Evolutionary conservation across 2,888 invertebrate genomes (phyloP).

Genomic region (Sinelater perroti): DNA sequence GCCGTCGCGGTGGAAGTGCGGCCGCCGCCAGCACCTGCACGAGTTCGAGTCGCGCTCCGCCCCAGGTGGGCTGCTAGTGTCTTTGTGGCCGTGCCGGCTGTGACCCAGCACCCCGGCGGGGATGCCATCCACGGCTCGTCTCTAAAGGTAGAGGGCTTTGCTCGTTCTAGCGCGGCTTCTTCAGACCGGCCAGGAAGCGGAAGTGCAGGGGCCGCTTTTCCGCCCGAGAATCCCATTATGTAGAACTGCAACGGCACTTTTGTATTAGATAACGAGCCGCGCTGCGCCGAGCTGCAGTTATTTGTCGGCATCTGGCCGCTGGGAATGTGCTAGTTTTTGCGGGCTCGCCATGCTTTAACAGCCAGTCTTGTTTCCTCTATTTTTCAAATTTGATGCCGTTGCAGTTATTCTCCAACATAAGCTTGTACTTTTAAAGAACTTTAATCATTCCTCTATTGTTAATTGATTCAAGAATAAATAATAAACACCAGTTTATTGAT

Average conservation of each 20-base stretch:
- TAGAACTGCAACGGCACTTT: constrained; percentile 28
- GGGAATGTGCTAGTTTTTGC: constrained; percentile 30
- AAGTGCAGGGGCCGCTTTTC: constrained; percentile 16
- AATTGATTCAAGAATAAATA: no score
- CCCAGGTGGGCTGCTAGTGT: not conserved
- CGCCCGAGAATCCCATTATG: constrained; percentile 31
- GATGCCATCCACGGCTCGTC: constrained; percentile 16
- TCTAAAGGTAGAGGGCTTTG: constrained; percentile 26
- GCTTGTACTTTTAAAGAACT: constrained; percentile 4
- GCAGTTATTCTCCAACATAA: constrained; percentile 11
- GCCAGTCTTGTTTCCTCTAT: no score
- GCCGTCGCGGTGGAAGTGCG: constrained; percentile 28
- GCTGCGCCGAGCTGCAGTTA: constrained; percentile 30
- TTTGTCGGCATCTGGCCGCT: constrained; percentile 26
- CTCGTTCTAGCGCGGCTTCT: not conserved
- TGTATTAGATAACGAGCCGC: constrained; percentile 28
- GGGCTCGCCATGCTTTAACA: constrained; percentile 24
- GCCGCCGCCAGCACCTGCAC: constrained; percentile 18
- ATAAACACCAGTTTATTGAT: no score
- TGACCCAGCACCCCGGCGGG: constrained; percentile 10
- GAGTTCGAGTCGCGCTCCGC: constrained; percentile 14
- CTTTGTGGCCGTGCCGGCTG: constrained; percentile 19
- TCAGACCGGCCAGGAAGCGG: constrained; percentile 3
- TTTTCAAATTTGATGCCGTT: constrained; percentile 22
- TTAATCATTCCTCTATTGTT: no score